Percentiles rank a stretch among this genome's conserved stretches.
Conservation (phyloP, 2,797 vertebrate species). For the Diceros bicornis region DNA sequence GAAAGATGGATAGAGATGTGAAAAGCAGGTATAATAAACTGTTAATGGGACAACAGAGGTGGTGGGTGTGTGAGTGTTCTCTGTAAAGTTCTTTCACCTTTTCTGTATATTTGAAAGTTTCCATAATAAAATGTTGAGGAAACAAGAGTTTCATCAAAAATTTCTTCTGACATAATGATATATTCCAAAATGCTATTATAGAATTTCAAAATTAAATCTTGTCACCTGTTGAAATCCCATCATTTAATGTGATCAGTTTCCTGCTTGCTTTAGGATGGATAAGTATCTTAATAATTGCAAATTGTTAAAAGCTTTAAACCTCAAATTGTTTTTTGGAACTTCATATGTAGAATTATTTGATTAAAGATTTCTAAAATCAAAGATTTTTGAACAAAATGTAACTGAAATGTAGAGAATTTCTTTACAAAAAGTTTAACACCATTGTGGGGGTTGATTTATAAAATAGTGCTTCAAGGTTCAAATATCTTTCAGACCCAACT, state of each 20-base stretch:
- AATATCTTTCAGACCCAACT: neutral
- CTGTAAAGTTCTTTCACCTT: neutral
- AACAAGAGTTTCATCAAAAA: neutral
- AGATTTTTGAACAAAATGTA: neutral
- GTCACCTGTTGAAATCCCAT: neutral
- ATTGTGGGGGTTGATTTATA: neutral
- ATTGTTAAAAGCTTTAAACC: neutral
- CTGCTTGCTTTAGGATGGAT: neutral
- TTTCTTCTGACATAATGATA: neutral
- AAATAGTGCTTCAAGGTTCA: neutral
- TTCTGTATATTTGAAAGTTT: neutral
- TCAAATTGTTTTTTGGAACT: neutral
- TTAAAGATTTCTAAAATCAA: neutral
- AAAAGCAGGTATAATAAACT: fast-evolving
- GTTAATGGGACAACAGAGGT: fast-evolving
- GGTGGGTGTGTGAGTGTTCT: fast-evolving
- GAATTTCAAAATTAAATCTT: neutral
- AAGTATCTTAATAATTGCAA: neutral
- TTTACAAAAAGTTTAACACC: neutral
- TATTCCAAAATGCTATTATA: neutral
- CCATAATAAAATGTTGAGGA: neutral
- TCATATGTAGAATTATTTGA: neutral
- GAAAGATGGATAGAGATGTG: fast-evolving
- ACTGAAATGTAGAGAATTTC: neutral
- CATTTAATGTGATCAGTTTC: neutral